Base-by-base conservation (phyloP, 1,140 invertebrate genomes). In the Caenorhabditis tropicalis region DNA sequence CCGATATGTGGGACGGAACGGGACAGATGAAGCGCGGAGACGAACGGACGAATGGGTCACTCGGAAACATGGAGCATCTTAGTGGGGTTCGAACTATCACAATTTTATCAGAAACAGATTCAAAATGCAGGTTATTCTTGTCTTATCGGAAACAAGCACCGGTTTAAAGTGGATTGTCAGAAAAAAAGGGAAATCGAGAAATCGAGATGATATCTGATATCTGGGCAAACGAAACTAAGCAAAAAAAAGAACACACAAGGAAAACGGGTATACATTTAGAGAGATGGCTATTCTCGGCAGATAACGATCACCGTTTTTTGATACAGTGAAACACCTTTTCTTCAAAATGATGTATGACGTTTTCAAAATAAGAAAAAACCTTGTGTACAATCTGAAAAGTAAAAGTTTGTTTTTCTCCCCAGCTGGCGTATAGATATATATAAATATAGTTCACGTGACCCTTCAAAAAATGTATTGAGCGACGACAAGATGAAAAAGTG, bases 1-100 rank as follows among this genome's bases (percentile, higher is more conserved):
- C 43, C 65, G 65, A 74, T 43, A 46, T 74, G 65, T 74, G n/a
- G 36, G n/a, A 74, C 33, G 65, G 65, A n/a, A 74, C 65, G 65
- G 65, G 65, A 65, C 65, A 74, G 12, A 74, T 36, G 65, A 74
- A n/a, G n/a, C n/a, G 65, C 65, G 65, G 27, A 74, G 36, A 74
- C 36, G 36, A n/a, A 56, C 53, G 53, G 53, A 74, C 65, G 65
- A n/a, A 74, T n/a, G 65, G 65, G 65, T 31, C 27, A 43, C 65
- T 43, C 29, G 36, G 7, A 74, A 74, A 74, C 65, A 43, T 10
- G 36, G 19, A 24, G 19, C 16, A 36, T 58, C 19, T 27, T 12
- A 6, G 27, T 29, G 21, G 53, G 27, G 10, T 9, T 27, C 6
- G n/a, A 53, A n/a, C n/a, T n/a, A n/a, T n/a, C n/a, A n/a, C n/a